phyloP scores from a whole-genome alignment of 2,113 vertebrate species.

The Cyanoramphus novaezelandiae region DNA sequence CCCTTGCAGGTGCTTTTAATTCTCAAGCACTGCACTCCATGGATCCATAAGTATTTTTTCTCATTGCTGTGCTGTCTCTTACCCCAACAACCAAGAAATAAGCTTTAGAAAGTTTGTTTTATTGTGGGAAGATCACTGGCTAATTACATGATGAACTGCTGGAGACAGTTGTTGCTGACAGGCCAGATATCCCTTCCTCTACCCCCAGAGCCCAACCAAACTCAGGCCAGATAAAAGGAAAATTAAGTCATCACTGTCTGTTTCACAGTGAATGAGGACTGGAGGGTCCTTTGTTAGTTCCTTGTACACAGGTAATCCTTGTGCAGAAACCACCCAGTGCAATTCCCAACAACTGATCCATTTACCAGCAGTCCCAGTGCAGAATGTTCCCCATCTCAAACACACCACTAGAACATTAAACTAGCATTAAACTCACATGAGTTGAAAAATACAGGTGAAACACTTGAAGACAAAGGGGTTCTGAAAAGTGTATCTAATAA shows the following conservation, averaged over 20 bases:
- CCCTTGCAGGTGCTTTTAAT: constrained; percentile 14
- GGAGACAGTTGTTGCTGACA: neutral
- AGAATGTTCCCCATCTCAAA: neutral
- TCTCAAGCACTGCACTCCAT: neutral
- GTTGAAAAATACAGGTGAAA: neutral
- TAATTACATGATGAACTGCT: neutral
- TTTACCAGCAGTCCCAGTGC: neutral
- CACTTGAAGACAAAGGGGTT: neutral
- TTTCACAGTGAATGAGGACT: neutral
- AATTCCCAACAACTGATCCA: neutral
- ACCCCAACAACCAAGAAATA: neutral
- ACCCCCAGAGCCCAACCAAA: neutral
- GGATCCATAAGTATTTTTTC: neutral
- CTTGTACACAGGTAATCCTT: neutral
- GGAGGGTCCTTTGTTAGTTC: neutral
- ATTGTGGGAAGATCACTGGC: neutral
- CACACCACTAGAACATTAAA: neutral
- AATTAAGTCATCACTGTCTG: neutral
- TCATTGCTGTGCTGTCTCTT: neutral
- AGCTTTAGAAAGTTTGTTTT: neutral
- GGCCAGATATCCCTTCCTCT: neutral
- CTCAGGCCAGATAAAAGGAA: neutral
- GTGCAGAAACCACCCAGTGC: neutral
- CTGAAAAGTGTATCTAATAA: neutral
- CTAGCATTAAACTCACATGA: neutral